Conservation (phyloP, 2,888 invertebrate genomes). For the Anticlea derivata region DNA sequence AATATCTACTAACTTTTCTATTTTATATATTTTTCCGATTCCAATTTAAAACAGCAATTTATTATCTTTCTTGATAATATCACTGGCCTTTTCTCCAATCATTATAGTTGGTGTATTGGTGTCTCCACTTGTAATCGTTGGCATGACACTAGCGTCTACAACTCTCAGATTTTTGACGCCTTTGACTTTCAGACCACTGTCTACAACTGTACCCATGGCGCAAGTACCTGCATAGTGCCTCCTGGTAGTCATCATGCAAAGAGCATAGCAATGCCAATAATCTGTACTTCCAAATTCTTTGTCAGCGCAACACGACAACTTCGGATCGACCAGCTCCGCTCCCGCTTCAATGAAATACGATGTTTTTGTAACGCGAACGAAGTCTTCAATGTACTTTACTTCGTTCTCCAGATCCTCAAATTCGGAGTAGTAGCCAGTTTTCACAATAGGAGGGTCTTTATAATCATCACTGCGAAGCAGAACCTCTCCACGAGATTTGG, state of each 20-base stretch:
- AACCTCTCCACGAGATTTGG: constrained; percentile 46
- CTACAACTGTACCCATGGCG: constrained; percentile 90
- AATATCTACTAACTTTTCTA: too few species aligned
- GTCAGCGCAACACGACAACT: constrained; percentile 24
- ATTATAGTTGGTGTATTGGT: constrained; percentile 75
- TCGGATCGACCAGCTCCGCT: constrained; percentile 39
- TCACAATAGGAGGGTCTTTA: constrained; percentile 41
- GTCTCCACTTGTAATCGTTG: constrained; percentile 80
- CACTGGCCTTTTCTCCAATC: constrained; percentile 45
- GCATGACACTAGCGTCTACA: constrained; percentile 67
- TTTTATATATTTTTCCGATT: too few species aligned
- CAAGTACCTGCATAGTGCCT: constrained; percentile 88
- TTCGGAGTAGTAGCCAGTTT: constrained; percentile 38
- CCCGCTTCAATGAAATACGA: constrained; percentile 43
- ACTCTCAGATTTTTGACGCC: constrained; percentile 44
- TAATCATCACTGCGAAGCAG: constrained; percentile 42
- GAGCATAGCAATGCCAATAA: constrained; percentile 43
- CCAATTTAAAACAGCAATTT: not conserved
- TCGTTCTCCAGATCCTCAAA: constrained; percentile 45
- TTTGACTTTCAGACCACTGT: constrained; percentile 72
- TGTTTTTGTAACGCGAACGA: constrained; percentile 43
- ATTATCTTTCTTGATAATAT: constrained; percentile 42
- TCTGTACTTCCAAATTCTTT: constrained; percentile 30
- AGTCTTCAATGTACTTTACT: constrained; percentile 43
- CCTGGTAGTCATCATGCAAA: constrained; percentile 81